These are phyloP conservation scores for Rana temporaria DNA, from an alignment of 2,113 vertebrate genomes.

Conservation along the genomic window DNA sequence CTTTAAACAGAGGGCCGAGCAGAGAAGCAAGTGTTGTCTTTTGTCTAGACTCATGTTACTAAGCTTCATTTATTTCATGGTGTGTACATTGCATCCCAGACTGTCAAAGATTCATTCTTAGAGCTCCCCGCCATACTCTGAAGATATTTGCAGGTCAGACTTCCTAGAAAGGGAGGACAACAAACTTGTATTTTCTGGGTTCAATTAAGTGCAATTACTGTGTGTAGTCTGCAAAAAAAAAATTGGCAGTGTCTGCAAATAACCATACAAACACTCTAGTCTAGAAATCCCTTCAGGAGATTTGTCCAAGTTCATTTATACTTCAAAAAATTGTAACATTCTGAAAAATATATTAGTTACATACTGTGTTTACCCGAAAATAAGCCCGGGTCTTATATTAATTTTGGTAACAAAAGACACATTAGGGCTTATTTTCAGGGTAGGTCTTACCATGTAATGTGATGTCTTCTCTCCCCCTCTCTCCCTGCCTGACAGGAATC, in stretches of 20 bases:
- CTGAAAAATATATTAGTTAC: too few species aligned
- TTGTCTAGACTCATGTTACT: constrained; percentile 19
- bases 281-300: too few species aligned
- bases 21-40: constrained; percentile 40
- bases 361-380: too few species aligned
- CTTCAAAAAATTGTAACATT: too few species aligned
- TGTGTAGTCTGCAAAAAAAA: background rate
- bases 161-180: constrained; percentile 34
- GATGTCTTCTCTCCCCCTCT: too few species aligned
- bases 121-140: constrained; percentile 47
- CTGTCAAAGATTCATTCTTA: constrained; percentile 53
- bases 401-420: too few species aligned
- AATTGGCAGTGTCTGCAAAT: background rate
- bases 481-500: too few species aligned
- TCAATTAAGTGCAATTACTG: constrained; percentile 19
- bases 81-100: constrained; percentile 24
- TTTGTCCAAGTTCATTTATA: too few species aligned
- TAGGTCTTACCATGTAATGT: too few species aligned
- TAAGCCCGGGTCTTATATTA: too few species aligned
- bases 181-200: constrained; percentile 9
- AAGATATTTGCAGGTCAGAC: constrained; percentile 20
- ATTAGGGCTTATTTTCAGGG: too few species aligned
- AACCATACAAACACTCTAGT: background rate
- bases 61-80: constrained; percentile 23
- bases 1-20: constrained; percentile 45